Evolutionary conservation across 2,888 invertebrate genomes (phyloP).

Genomic region (Nomada fabriciana): DNA sequence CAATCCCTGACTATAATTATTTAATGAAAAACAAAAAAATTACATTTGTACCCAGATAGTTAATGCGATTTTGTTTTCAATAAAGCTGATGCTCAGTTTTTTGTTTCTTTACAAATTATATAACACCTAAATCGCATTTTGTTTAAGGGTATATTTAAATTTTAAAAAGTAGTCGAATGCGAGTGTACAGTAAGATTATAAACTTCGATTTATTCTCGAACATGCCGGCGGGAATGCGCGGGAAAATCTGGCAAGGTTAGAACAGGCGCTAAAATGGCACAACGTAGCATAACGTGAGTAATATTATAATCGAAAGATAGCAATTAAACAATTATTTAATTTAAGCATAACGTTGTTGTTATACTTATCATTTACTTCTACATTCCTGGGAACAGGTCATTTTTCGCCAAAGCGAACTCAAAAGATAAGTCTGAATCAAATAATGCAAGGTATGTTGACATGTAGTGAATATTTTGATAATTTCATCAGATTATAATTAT

Average conservation of each 20-base stretch:
- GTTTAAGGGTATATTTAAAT: too few species aligned
- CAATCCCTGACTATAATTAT: too few species aligned
- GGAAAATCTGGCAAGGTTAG: slow-evolving; percentile 37
- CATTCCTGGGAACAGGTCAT: slow-evolving; percentile 79
- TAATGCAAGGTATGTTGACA: slow-evolving; percentile 73
- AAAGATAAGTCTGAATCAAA: slow-evolving; percentile 63
- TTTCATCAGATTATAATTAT: slow-evolving; percentile 51
- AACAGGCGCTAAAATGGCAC: slow-evolving; percentile 76
- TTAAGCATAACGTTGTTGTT: background rate
- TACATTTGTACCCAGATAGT: too few species aligned
- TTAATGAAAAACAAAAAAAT: background rate
- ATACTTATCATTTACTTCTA: slow-evolving; percentile 27
- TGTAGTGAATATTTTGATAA: slow-evolving; percentile 7
- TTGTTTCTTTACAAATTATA: too few species aligned
- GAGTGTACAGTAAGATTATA: too few species aligned
- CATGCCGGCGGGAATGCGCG: background rate
- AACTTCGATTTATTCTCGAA: too few species aligned
- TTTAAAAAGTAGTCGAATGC: too few species aligned
- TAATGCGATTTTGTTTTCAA: too few species aligned
- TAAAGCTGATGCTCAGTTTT: too few species aligned
- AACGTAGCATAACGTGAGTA: slow-evolving; percentile 79
- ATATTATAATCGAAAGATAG: background rate
- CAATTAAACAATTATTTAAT: background rate
- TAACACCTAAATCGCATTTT: too few species aligned
- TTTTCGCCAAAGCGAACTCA: slow-evolving; percentile 81